These are phyloP conservation scores for Eupithecia exiguata DNA, from an alignment of 2,888 invertebrate genomes.

Conservation along the genomic window DNA sequence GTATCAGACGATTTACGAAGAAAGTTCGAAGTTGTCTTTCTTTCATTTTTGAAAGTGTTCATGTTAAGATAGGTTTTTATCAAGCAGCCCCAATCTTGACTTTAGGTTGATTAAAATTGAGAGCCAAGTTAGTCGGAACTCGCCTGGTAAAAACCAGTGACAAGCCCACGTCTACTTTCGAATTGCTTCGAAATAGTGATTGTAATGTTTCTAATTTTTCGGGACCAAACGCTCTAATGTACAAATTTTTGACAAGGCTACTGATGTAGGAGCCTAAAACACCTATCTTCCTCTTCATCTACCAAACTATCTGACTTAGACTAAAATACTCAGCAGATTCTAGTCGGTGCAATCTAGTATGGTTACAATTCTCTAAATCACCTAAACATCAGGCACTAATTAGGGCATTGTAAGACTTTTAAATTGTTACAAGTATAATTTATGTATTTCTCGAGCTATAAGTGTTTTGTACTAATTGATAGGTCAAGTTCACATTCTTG, in stretches of 20 bases:
- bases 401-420: constrained; percentile 27
- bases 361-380: constrained; percentile 32
- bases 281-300: background rate
- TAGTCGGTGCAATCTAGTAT: background rate
- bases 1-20: background rate
- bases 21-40: background rate
- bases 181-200: constrained; percentile 4
- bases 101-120: background rate
- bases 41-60: background rate
- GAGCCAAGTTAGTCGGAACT: background rate
- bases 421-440: constrained; percentile 35
- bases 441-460: constrained; percentile 26
- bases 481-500: constrained; percentile 25
- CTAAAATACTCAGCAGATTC: background rate
- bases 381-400: constrained; percentile 21
- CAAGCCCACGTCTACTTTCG: constrained; percentile 2
- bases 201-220: constrained; percentile 17
- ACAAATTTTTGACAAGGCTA: background rate
- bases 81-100: background rate
- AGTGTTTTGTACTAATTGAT: constrained; percentile 30
- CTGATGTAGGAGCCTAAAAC: background rate
- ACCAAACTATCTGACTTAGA: background rate
- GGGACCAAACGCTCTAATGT: constrained; percentile 27
- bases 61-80: background rate
- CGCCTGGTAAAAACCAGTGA: background rate